Base-by-base conservation (phyloP, 2,113 vertebrate genomes). In the Puntigrus tetrazona region DNA sequence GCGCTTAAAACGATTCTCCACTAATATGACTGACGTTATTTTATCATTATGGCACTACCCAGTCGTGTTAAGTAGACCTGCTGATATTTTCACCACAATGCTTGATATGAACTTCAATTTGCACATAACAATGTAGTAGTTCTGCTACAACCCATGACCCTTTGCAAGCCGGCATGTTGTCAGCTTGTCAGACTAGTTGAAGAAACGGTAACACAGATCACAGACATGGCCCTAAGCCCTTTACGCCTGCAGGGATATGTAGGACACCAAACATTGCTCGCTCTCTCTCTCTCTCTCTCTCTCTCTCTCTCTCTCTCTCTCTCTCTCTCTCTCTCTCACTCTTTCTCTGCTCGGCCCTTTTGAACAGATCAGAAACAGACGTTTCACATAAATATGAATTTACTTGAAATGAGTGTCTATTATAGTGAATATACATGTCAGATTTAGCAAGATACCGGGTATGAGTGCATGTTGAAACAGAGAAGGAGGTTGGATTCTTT, bases 161-260 rank as follows among this genome's bases (percentile, higher is more conserved):
- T 84, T 75, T 75, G 75, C 83, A 63, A 61, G 67, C 50, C 34
- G 74, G 41, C 87, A 34, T 78, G 52, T 75, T 85, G 79, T 81
- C 79, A 61, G 25, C 20, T 38, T 83, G 81, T 79, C 74, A 88
- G 50, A 72, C 18, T 38, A 57, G 43, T 82, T 57, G 84, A 85
- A 86, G 57, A 83, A 85, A 79, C 79, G 83, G 69, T 65, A 85
- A 67, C 34, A 57, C 61, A 78, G 50, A 45, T 10, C 83, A 59
- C 47, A 61, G 38, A 76, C 3, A 13, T 47, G 20, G 70, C 27
- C 70, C 43, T 57, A 27, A 84, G 82, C 73, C 63, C 36, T 29
- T 77, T 52, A 75, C n/a, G 31, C 36, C 34, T 16, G 36, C 59
- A 85, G 57, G 65, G 80, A 77, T 80, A 52, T 29, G 50, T 57